These are phyloP conservation scores for Pagrus major DNA, from an alignment of 2,113 vertebrate species.

Conservation along the genomic window DNA sequence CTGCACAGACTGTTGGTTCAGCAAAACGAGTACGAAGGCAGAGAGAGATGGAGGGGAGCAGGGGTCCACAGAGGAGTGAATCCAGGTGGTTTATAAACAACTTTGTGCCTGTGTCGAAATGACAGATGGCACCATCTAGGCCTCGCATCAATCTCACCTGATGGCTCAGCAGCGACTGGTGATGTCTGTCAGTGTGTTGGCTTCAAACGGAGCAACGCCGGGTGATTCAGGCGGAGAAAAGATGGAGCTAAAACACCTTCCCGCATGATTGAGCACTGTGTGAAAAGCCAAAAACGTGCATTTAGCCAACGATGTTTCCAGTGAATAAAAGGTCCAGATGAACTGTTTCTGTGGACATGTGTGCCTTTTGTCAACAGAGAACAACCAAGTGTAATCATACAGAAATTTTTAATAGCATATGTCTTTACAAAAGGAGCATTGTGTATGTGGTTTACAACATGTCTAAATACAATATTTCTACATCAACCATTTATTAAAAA, in stretches of 20 bases:
- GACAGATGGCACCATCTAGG: slow-evolving; percentile 55
- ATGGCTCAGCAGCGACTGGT: slow-evolving; percentile 34
- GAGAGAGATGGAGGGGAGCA: neutral
- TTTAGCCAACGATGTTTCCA: neutral
- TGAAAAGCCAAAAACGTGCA: slow-evolving; percentile 10
- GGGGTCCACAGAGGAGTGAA: slow-evolving; percentile 25
- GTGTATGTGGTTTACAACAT: slow-evolving; percentile 69
- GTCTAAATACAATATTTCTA: slow-evolving; percentile 64
- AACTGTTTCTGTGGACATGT: neutral
- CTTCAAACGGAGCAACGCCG: slow-evolving; percentile 33
- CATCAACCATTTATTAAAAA: slow-evolving; percentile 76
- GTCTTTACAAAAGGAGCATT: slow-evolving; percentile 75
- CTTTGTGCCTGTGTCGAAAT: slow-evolving; percentile 57
- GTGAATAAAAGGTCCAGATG: neutral
- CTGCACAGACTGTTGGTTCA: slow-evolving; percentile 28
- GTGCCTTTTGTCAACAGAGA: slow-evolving; percentile 3
- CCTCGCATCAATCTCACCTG: slow-evolving; percentile 59
- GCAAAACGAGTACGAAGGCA: slow-evolving; percentile 1
- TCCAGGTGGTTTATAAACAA: slow-evolving; percentile 50
- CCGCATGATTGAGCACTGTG: neutral
- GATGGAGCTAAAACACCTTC: slow-evolving; percentile 19
- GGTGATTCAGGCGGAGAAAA: slow-evolving; percentile 6
- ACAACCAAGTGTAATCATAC: slow-evolving; percentile 47
- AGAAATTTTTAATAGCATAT: slow-evolving; percentile 72
- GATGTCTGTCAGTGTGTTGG: slow-evolving; percentile 35